phyloP scores from a whole-genome alignment of 1,140 invertebrate species.

The Drosophila erecta region DNA sequence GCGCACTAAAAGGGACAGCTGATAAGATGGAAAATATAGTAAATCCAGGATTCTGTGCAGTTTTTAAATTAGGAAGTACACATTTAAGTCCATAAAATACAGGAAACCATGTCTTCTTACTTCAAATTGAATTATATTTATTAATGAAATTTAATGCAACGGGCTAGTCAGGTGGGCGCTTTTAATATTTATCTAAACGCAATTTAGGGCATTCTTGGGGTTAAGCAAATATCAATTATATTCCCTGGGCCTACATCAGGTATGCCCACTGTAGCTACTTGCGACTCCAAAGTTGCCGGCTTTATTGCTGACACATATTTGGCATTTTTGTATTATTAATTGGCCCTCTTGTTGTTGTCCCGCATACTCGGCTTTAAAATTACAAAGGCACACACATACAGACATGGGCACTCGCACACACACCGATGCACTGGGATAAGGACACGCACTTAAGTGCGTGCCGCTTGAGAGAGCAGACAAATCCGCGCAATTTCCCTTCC shows the following conservation, averaged over 20 bases:
- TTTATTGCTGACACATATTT: conserved; percentile 61
- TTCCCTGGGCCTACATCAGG: background rate
- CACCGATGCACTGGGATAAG: conserved; percentile 26
- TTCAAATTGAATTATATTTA: background rate
- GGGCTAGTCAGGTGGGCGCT: too few species aligned
- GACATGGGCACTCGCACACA: background rate
- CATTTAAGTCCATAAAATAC: too few species aligned
- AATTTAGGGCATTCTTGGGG: background rate
- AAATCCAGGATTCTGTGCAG: too few species aligned
- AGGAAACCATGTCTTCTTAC: too few species aligned
- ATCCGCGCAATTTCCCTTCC: conserved; percentile 68
- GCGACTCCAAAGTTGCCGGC: background rate
- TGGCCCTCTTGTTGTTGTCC: conserved; percentile 34
- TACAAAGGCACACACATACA: conserved; percentile 22
- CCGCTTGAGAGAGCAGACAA: conserved; percentile 62
- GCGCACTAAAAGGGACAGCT: too few species aligned
- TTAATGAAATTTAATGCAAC: background rate
- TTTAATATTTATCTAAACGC: background rate
- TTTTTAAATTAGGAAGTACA: too few species aligned
- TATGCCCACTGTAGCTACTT: conserved; percentile 6
- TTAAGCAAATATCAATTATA: background rate
- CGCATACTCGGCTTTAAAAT: conserved; percentile 42
- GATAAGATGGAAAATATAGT: too few species aligned
- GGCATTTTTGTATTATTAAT: conserved; percentile 60
- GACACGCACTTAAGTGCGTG: conserved; percentile 61